A percentile compares a stretch with the other conserved stretches of the same genome.
Evolutionary conservation across 2,113 vertebrate genomes (phyloP).

Genomic region (Scolopax mira): DNA sequence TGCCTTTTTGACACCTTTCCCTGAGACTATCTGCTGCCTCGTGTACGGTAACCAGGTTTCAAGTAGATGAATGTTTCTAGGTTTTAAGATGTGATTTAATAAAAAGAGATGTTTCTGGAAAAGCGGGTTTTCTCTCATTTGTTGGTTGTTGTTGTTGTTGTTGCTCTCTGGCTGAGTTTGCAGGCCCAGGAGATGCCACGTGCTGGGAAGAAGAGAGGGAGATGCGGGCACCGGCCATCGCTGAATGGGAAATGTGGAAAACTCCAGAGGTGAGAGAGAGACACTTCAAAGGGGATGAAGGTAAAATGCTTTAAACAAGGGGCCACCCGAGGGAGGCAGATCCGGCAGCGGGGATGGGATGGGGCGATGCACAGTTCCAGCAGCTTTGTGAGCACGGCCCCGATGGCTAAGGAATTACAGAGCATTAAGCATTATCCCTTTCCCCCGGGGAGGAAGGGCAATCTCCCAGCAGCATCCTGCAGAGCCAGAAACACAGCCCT

Average conservation of each 20-base stretch:
- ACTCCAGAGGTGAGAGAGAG: not conserved
- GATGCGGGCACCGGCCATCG: accelerated
- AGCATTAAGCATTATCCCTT: not conserved
- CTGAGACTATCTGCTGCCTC: not conserved
- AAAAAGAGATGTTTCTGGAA: slow-evolving; percentile 25
- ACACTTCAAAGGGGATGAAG: not conserved
- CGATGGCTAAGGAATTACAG: not conserved
- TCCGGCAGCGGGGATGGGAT: not conserved
- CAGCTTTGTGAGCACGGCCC: not conserved
- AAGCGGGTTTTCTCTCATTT: not conserved
- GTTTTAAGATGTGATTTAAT: slow-evolving; percentile 40
- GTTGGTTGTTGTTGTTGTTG: no score
- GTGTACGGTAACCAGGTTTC: not conserved
- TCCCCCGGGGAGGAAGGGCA: not conserved
- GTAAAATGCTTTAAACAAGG: not conserved
- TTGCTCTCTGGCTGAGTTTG: not conserved
- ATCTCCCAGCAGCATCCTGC: not conserved
- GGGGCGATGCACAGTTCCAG: not conserved
- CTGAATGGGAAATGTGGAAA: not conserved
- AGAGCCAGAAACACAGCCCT: not conserved
- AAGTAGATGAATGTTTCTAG: not conserved
- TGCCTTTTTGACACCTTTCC: not conserved
- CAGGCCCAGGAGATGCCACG: not conserved
- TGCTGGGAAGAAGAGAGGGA: not conserved
- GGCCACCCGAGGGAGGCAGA: not conserved